Evolutionary conservation across 2,113 vertebrate genomes (phyloP).

Genomic region (Xiphophorus couchianus): DNA sequence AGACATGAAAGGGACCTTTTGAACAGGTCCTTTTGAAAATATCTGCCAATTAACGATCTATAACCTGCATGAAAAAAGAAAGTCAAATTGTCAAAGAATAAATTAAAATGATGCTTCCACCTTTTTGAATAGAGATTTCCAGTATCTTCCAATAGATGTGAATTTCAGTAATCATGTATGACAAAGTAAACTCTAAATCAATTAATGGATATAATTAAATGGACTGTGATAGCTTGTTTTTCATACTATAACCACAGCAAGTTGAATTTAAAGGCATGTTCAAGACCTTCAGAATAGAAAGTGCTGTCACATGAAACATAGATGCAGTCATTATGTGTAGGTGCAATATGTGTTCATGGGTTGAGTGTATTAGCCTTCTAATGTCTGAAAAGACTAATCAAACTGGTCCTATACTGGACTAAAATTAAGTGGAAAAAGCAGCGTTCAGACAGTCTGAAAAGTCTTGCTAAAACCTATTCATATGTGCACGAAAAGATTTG

Average conservation of each 20-base stretch:
- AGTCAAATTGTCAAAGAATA: slow-evolving; percentile 26
- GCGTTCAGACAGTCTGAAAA: not conserved
- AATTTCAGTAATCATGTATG: slow-evolving; percentile 23
- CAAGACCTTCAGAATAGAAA: slow-evolving; percentile 36
- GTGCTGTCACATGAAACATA: slow-evolving; percentile 10
- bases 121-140: slow-evolving; percentile 4
- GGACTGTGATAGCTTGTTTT: slow-evolving; percentile 44
- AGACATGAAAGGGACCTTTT: slow-evolving; percentile 40
- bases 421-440: not conserved
- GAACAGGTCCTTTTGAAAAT: slow-evolving; percentile 23
- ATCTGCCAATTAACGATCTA: slow-evolving; percentile 25
- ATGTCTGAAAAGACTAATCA: not conserved
- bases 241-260: slow-evolving; percentile 46
- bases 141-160: slow-evolving; percentile 31
- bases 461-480: not conserved
- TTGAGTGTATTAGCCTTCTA: not conserved
- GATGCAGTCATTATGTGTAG: not conserved
- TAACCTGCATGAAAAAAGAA: slow-evolving; percentile 7
- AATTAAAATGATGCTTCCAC: slow-evolving; percentile 23
- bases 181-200: slow-evolving; percentile 37
- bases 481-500: not conserved
- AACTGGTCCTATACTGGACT: not conserved
- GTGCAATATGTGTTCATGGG: not conserved
- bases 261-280: slow-evolving; percentile 43
- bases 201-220: slow-evolving; percentile 32